Evolutionary conservation across 2,888 invertebrate species (phyloP), one percentile per base, ranked within the genome.

Genomic region (Ectropis crepuscularia): DNA sequence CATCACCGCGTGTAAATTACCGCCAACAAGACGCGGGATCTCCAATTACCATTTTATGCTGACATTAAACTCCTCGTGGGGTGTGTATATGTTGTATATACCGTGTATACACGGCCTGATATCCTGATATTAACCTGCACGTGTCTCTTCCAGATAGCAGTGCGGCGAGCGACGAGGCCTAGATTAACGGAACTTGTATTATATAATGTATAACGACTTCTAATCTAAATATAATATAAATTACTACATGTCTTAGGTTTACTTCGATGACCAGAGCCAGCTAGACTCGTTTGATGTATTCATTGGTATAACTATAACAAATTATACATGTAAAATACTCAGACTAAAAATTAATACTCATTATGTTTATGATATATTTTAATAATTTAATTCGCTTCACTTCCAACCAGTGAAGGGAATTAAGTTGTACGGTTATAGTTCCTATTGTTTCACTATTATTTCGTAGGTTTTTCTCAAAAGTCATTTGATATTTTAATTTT

Each of bases 121-220:
- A 4, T 28, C 16, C 16, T 28, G 16, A 4, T 28, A 39, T 8
- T 39, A 50, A 11, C 10, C n/a, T 10, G 16, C 28, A 6, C 46
- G 8, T 8, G 11, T 69, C 8, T 53, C 16, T 70, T 60, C 55
- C 88, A 88, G 88, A 89, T 76, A 83, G 77, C 80, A 79, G 81
- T 74, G 81, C 83, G 67, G 70, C 81, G 69, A 74, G 77, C 59
- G 88, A 89, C 76, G 91, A 90, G 82, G 90, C 91, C 87, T 92
- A 90, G 82, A 84, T 80, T 62, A 79, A 83, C 71, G 85, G 83
- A 80, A 71, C 68, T 76, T 81, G 79, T 83, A 79, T 75, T 70
- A 61, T 45, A 38, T 47, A 55, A 38, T 36, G 63, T 72, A 78
- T 78, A 79, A 80, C 79, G 74, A 78, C 77, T 77, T 73, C 67